Evolutionary conservation across 2,797 vertebrate species (phyloP), one percentile per base, ranked within the genome.

Genomic region (Glyptemys insculpta): DNA sequence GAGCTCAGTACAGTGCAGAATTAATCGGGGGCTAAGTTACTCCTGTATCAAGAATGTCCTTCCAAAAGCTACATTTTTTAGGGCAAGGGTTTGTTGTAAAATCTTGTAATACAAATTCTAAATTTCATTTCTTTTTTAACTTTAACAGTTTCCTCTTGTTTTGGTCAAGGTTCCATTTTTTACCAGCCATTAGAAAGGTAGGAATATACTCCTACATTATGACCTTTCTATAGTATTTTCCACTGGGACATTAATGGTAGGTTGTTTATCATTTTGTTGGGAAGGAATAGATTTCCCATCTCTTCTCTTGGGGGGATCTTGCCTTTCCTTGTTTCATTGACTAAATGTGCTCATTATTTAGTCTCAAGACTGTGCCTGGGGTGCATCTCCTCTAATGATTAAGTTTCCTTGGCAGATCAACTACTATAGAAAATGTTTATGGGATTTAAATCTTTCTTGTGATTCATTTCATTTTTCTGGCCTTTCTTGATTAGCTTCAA

Each of bases 341-440:
- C 95, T 95, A 95, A 96, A 97, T 96, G n/a, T 91, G 93, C 95
- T 97, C 94, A 93, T 97, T 97, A 95, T 93, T 95, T 92, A 95
- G 89, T 96, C 93, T 96, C 92, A 94, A 93, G 91, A 86, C 85
- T 86, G 87, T 83, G 93, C 95, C 91, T 86, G 81, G 89, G 86
- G 94, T 94, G 83, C 93, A 97, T 85, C 91, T 83, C 78, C 86
- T 89, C 44, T 91, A 92, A 95, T 96, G 95, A 96, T 95, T 94
- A 96, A 83, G 81, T 91, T 96, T 96, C 78, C 87, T 16, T 68
- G 74, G 81, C 44, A 96, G 90, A 90, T 93, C 81, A 93, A 89
- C 91, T 74, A 29, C 72, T 88, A 80, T 49, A 41, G 95, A 62
- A 96, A 96, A 95, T 95, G 81, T 92, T 97, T 96, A 93, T 94